Percentiles rank a stretch among this genome's conserved stretches.
phyloP scores from a whole-genome alignment of 2,797 vertebrate species.

The Pseudomugil gertrudae region DNA sequence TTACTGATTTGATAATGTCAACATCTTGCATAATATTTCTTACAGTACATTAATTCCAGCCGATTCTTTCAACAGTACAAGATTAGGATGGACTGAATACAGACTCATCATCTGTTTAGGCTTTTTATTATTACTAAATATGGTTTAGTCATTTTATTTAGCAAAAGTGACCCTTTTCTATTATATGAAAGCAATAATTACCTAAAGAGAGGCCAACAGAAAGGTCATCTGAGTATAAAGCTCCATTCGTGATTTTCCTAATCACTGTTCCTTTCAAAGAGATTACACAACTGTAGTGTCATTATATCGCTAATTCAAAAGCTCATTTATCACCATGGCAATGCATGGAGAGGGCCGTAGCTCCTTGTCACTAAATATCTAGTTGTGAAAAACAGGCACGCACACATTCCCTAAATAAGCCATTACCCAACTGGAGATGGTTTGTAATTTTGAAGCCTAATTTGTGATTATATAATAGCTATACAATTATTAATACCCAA shows the following conservation, averaged over 20 bases:
- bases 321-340: constrained; percentile 45
- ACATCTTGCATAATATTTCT: constrained; percentile 38
- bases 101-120: constrained; percentile 13
- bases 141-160: constrained; percentile 37
- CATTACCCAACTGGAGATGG: background rate
- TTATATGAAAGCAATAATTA: constrained; percentile 45
- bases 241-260: constrained; percentile 10
- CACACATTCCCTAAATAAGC: background rate
- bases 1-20: constrained; percentile 34
- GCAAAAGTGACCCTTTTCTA: constrained; percentile 30
- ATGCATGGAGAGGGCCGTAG: constrained; percentile 1
- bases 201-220: constrained; percentile 18
- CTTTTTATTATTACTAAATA: constrained; percentile 39
- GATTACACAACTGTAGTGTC: constrained; percentile 15
- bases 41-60: constrained; percentile 49
- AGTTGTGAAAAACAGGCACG: constrained; percentile 18
- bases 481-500: background rate
- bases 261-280: constrained; percentile 22
- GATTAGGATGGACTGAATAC: constrained; percentile 21
- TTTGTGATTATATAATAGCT: constrained; percentile 2
- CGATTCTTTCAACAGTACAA: constrained; percentile 32
- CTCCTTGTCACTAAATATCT: constrained; percentile 8
- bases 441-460: background rate
- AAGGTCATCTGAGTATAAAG: constrained; percentile 30
- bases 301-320: constrained; percentile 38